Base-by-base conservation (phyloP, 2,797 vertebrate species). In the Discoglossus pictus region DNA sequence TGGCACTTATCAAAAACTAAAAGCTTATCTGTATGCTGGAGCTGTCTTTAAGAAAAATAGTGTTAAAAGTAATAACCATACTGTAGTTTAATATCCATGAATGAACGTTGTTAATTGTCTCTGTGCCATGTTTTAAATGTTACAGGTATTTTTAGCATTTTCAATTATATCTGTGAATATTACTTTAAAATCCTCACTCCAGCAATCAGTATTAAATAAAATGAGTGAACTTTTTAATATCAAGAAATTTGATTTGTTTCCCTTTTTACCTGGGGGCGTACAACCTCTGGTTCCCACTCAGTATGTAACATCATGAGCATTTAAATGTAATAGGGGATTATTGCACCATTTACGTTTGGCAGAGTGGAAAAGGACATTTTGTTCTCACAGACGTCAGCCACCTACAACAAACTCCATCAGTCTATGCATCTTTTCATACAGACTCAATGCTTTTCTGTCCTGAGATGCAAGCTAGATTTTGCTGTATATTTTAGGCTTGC, bases 291-390 rank as follows among this genome's bases (percentile, higher is more conserved):
- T 35, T 43, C 36, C 48, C 12, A 16, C 36, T 15, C 54, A 21
- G 36, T 60, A 44, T 60, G 55, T 51, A 42, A 23, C 17, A 68
- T 25, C 18, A 27, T 17, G 20, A 9, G 24, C 47, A 51, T 68
- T 65, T 68, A 51, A 44, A 60, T 23, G 7, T 68, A 68, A 52
- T 68, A 68, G n/a, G 55, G 65, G 65, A 68, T 60, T 68, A 68
- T 25, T 60, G 18, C 16, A 52, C 55, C 47, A 66, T 66, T 66
- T 66, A 66, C 23, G 25, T 31, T 66, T 66, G 43, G 34, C 64
- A 60, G 38, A 53, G 23, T 24, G 20, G 15, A 68, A 60, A 61
- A 60, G 24, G 17, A 68, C 47, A 61, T 60, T 60, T 51, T 68
- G 65, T 68, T 43, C 55, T 43, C 6, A 68, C 51, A 51, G 17